Base-by-base conservation (phyloP, 2,888 invertebrate genomes). In the Papilio elwesi region DNA sequence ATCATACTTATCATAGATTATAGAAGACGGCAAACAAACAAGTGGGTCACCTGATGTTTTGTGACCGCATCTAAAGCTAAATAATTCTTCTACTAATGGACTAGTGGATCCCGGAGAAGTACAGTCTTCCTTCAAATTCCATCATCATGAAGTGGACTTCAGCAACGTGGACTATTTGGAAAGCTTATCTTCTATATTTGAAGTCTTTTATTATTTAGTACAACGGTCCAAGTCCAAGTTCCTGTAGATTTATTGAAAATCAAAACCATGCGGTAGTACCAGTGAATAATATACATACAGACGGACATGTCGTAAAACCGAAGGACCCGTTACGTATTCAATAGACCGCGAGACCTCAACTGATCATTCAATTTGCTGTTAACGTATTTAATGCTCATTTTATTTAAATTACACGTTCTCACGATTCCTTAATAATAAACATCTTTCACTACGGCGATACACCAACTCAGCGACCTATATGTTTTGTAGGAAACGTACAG, bases 261-360 rank as follows among this genome's bases (percentile, higher is more conserved):
- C 43, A 62, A 62, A 62, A 10, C 38, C 43, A 1, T 43, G 9
- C 1, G 13, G 2, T n/a, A n/a, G 36, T 62, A 9, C 43, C 15
- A 59, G 36, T 38, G 59, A 43, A n/a, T 64, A 70, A 52, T 55
- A 64, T 52, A 57, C 53, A 74, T 68, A 74, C 68, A 76, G 78
- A 78, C 74, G 71, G 76, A 74, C 15, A 62, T 43, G 59, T 62
- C 59, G 59, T 62, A 62, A 62, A 43, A 9, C 7, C 7, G 43
- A 43, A 62, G 43, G 43, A 15, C 43, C 59, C 59, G 59, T 62
- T 62, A 62, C 15, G 43, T 15, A 43, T 62, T 38, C 43, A 62
- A 43, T 62, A 69, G 49, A 69, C 69, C 16, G 68, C n/a, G 26
- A 26, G 26, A 26, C 15, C 12, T 12, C 38, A 38, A 26, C 51